Conservation (phyloP, 2,113 vertebrate genomes). For the Vidua chalybeata region DNA sequence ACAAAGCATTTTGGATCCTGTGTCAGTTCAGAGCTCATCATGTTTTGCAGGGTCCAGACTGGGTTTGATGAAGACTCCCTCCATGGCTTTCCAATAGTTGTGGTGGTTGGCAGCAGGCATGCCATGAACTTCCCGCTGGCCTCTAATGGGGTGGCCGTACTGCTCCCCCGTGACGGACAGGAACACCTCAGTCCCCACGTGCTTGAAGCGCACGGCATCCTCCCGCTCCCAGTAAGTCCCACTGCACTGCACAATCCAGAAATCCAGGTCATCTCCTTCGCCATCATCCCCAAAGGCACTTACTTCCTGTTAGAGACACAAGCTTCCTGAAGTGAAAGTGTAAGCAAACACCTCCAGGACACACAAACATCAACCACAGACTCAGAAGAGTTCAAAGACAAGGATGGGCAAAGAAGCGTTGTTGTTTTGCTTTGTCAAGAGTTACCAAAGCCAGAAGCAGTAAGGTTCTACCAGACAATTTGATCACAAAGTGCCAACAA, state of each 20-base stretch:
- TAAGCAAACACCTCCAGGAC: background rate
- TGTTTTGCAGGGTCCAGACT: slow-evolving; percentile 77
- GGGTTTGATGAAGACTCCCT: slow-evolving; percentile 95
- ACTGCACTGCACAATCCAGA: slow-evolving; percentile 91
- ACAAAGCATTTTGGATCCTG: background rate
- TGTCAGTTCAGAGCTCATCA: slow-evolving; percentile 85
- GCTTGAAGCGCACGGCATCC: slow-evolving; percentile 87
- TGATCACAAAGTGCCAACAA: background rate
- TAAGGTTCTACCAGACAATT: background rate
- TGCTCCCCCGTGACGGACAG: slow-evolving; percentile 94
- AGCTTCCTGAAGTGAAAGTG: slow-evolving; percentile 16
- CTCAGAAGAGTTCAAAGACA: background rate
- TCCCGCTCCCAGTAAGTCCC: slow-evolving; percentile 88
- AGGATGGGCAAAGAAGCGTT: background rate
- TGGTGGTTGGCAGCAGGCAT: slow-evolving; percentile 83
- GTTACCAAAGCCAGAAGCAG: background rate
- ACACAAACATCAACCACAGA: background rate
- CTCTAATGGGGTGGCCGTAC: slow-evolving; percentile 92
- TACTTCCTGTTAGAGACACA: slow-evolving; percentile 84
- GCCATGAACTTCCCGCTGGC: slow-evolving; percentile 92
- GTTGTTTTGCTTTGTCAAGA: background rate
- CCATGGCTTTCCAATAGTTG: slow-evolving; percentile 94
- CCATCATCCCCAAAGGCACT: slow-evolving; percentile 96
- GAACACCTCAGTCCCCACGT: slow-evolving; percentile 87
- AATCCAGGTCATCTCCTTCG: slow-evolving; percentile 92